phyloP scores from a whole-genome alignment of 2,797 vertebrate genomes.

The Chelidonichthys spinosus region DNA sequence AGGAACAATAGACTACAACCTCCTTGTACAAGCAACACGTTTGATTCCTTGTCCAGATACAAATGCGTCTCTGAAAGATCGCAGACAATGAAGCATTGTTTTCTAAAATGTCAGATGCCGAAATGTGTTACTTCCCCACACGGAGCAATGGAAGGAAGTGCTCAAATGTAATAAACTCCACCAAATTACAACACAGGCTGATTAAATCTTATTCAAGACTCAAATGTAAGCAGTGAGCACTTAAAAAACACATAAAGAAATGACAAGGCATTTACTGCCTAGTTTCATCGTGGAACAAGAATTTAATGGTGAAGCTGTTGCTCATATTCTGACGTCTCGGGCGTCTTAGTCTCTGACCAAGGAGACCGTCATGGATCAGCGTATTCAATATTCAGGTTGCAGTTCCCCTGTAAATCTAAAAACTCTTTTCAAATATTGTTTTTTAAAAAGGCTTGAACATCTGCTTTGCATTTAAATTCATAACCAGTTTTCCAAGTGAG shows the following conservation, averaged over 20 bases:
- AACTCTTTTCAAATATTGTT: conserved; percentile 1
- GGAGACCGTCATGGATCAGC: not conserved
- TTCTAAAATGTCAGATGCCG: not conserved
- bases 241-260: conserved; percentile 40
- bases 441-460: conserved; percentile 21
- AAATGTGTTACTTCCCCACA: conserved; percentile 12
- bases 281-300: not conserved
- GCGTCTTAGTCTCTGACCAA: conserved; percentile 1
- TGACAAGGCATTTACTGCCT: conserved; percentile 33
- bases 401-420: conserved; percentile 11
- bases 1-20: conserved; percentile 28
- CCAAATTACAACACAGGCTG: conserved; percentile 3
- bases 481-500: not conserved
- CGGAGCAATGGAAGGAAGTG: conserved; percentile 3
- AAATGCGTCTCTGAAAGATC: not conserved
- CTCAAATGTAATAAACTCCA: conserved; percentile 28
- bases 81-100: not conserved
- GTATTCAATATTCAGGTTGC: conserved; percentile 2
- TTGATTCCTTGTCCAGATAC: conserved; percentile 6
- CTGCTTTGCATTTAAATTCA: conserved; percentile 12
- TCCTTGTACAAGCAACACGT: conserved; percentile 19
- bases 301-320: conserved; percentile 7
- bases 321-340: conserved; percentile 11
- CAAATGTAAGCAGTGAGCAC: conserved; percentile 14
- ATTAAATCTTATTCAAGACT: conserved; percentile 29